Base-by-base conservation (phyloP, 2,888 invertebrate genomes). In the Pardosa pseudoannulata region DNA sequence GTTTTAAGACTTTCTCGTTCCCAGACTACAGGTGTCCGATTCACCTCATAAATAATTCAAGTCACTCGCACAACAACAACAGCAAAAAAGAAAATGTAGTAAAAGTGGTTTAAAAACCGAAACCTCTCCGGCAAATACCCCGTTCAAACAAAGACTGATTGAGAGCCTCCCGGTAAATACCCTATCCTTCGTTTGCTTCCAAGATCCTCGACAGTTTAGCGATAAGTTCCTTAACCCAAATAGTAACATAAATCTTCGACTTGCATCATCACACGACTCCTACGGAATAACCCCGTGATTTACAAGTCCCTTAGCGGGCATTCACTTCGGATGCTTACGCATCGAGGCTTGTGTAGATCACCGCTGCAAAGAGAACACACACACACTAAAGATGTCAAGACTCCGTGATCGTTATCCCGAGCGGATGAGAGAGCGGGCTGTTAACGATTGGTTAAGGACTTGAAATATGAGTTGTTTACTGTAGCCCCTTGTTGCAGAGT, bases 351-450 rank as follows among this genome's bases (percentile, higher is more conserved):
- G 56, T 56, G 23, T 56, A 56, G 56, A 56, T 56, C 56, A 56
- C n/a, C n/a, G 19, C 23, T 23, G n/a, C 5, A 3, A 3, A 11
- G 11, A 56, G 23, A 56, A 23, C n/a, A n/a, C n/a, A n/a, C 23
- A 23, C 23, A 56, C 56, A 56, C 56, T 56, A 56, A 56, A 56
- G 56, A 56, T 56, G 56, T 56, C 56, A 56, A 56, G 56, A 56
- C 23, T 5, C n/a, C 1, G 19, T 56, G 56, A 56, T 56, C 56
- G 56, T 56, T 56, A 56, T 56, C 56, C 56, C 23, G 11, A n/a
- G n/a, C n/a, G n/a, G n/a, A n/a, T n/a, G 46, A 6, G 16, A 2
- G 2, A 16, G 2, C 2, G 9, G 23, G 56, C 56, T 56, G 23
- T 56, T 56, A 56, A 56, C n/a, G 6, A 23, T 23, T 56, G 56